Evolutionary conservation across 2,113 vertebrate genomes (phyloP).

Genomic region (Pontoporia blainvillei): DNA sequence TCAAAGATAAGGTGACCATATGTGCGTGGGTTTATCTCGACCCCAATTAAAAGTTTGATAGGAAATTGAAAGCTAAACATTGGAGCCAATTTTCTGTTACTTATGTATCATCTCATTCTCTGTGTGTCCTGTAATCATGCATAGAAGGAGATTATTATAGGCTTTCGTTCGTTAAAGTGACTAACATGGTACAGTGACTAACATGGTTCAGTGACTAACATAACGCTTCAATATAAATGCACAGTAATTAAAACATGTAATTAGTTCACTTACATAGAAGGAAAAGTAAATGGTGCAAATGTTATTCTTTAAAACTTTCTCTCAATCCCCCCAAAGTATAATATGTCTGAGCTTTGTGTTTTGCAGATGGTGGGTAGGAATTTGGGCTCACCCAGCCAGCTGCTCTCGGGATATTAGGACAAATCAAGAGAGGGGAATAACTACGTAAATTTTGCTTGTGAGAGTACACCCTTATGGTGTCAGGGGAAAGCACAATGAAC

Average conservation of each 20-base stretch:
- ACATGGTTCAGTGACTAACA: background rate
- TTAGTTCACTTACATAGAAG: background rate
- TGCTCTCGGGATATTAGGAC: background rate
- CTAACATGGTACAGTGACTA: background rate
- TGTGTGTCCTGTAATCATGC: background rate
- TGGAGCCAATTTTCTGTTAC: background rate
- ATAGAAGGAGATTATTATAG: background rate
- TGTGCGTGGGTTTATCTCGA: background rate
- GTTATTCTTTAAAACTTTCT: background rate
- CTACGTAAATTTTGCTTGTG: background rate
- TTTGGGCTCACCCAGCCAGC: background rate
- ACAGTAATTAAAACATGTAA: background rate
- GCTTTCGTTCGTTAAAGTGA: background rate
- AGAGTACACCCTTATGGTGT: background rate
- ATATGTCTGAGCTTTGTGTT: background rate
- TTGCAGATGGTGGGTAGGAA: background rate
- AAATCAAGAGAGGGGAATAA: background rate
- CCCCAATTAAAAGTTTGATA: background rate
- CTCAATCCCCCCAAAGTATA: background rate
- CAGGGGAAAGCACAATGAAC: background rate
- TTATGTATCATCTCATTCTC: background rate
- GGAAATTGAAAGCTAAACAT: background rate
- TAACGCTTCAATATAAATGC: background rate
- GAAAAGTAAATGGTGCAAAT: background rate
- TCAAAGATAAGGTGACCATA: too few relatives aligned